Conservation (phyloP, 2,113 vertebrate genomes). For the Ochotona curzoniae region DNA sequence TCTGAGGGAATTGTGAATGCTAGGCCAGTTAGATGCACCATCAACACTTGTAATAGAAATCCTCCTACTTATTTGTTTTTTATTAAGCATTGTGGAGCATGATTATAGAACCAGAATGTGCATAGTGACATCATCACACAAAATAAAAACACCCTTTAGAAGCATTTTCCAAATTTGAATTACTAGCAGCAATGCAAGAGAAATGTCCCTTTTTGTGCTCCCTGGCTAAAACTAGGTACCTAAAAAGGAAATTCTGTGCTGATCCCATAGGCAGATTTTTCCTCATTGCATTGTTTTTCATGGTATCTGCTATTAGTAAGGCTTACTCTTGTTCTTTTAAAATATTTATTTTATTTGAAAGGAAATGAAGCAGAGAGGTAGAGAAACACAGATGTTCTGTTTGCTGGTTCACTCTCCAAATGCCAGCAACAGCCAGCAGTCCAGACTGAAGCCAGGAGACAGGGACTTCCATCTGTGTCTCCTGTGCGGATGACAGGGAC, state of each 20-base stretch:
- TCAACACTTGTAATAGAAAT: slow-evolving; percentile 1
- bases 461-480: too few relatives aligned
- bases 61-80: slow-evolving; percentile 26
- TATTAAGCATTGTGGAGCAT: background rate
- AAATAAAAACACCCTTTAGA: background rate
- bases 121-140: background rate
- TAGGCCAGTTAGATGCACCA: background rate
- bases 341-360: too few relatives aligned
- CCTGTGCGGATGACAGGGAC: too few relatives aligned
- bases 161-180: slow-evolving; percentile 38
- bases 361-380: too few relatives aligned
- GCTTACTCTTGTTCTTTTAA: background rate
- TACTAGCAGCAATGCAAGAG: background rate
- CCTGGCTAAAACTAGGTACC: background rate
- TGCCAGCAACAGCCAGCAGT: too few relatives aligned
- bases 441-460: too few relatives aligned
- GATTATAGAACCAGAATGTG: background rate
- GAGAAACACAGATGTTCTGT: too few relatives aligned
- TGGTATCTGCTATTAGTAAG: slow-evolving; percentile 4
- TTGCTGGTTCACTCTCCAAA: too few relatives aligned
- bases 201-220: background rate
- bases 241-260: background rate
- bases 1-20: background rate
- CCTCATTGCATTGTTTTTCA: background rate
- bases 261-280: background rate